Base-by-base conservation (phyloP, 1,140 invertebrate species). In the Euglossa dilemma region DNA sequence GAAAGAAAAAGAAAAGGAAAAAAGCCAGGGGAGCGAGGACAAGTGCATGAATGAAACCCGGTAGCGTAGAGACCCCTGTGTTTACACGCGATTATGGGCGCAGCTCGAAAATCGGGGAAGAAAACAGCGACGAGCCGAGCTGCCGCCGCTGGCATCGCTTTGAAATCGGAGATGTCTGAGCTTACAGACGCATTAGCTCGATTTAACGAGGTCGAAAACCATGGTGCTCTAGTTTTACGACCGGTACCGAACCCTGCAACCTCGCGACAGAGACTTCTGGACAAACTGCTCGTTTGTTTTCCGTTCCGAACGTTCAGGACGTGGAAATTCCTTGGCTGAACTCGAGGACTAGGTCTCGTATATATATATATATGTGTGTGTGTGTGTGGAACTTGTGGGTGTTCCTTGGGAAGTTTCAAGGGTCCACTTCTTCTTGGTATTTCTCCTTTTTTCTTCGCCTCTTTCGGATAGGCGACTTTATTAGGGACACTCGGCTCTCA, bases 81-180 rank as follows among this genome's bases (percentile, higher is more conserved):
- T 83, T 71, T 78, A 83, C 56, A 78, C 47, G 52, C 81, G 81
- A 78, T 83, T 78, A 83, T 63, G 71, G 36, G 64, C 36, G 23
- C 25, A 71, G 64, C 47, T 59, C 43, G 16, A 63, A 76, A 83
- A 56, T 64, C 47, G 4, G 59, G 71, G 70, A 83, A 71, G 54
- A 28, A 72, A 73, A 45, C 43, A 52, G 47, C 47, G 36, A 36
- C 16, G 63, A 36, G 20, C 18, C 54, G 36, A 28, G 14, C 63
- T 25, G 16, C 18, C 50, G 23, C 23, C n/a, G 57, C 50, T 23
- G 7, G n/a, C 16, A 36, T 23, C 14, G 50, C 78, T 88, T 88
- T 79, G 83, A 88, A 79, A 88, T 56, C n/a, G 54, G 87, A 88
- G 74, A 75, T 23, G 74, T 87, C 78, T 66, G 61, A 45, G 69